Base-by-base conservation (phyloP, 2,113 vertebrate genomes). In the Sterna hirundo region DNA sequence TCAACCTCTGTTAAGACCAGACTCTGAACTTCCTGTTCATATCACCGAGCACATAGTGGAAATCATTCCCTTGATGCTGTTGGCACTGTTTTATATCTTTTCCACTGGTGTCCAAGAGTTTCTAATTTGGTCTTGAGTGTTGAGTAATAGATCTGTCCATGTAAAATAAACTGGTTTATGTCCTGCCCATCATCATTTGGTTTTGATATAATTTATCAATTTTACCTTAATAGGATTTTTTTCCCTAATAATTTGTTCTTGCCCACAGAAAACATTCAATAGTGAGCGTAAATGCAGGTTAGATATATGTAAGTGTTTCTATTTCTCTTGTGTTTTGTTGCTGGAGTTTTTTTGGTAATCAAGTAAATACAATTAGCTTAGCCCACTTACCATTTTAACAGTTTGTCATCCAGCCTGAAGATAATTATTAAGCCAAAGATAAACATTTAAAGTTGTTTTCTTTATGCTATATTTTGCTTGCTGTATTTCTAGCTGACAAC, bases 121-220 rank as follows among this genome's bases (percentile, higher is more conserved):
- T 64, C 17, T 23, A 47, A 49, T 72, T 68, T 72, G 23, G 9
- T 76, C 26, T 62, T 0, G 1, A 6, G 30, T 15, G 8, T 1
- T 55, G 44, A 74, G 12, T 16, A n/a, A 70, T 29, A 40, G 26
- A 46, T 91, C 9, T 89, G 40, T 27, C 34, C 30, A 15, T 30
- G 14, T 47, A 29, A 55, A 75, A 62, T 65, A 55, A 42, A 10
- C n/a, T 11, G 4, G 2, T 8, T 2, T 47, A 7, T 60, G 15
- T 27, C 16, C 7, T 1, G 0, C 38, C 26, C 38, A 15, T 64
- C 19, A 30, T 19, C 5, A 58, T 54, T 44, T 40, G 11, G 0
- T 5, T 82, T 78, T 71, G 19, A 74, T 26, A 20, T 4, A 32
- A 54, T 17, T 34, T 80, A 66, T 34, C 20, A 16, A 2, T n/a